phyloP scores from a whole-genome alignment of 1,140 invertebrate genomes.

The Ditylenchus dipsaci region DNA sequence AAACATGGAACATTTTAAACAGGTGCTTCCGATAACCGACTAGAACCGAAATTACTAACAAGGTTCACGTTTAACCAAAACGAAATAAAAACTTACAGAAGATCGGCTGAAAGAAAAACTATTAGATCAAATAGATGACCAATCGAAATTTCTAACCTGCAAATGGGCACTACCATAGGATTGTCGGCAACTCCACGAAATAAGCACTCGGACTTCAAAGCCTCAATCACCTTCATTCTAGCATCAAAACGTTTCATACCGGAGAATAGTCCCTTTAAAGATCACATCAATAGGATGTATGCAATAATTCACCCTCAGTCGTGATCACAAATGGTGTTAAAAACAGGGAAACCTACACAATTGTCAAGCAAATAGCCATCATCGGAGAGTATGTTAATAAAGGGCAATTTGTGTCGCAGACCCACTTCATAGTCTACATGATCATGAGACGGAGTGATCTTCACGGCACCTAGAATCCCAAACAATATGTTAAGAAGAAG shows the following conservation, averaged over 20 bases:
- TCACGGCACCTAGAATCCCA: constrained; percentile 74
- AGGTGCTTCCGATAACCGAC: too few relatives aligned
- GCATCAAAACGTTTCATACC: constrained; percentile 91
- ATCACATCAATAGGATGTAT: too few relatives aligned
- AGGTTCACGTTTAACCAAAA: too few relatives aligned
- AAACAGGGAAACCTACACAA: constrained; percentile 72
- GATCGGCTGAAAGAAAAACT: too few relatives aligned
- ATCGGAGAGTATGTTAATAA: constrained; percentile 87
- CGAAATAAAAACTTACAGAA: too few relatives aligned
- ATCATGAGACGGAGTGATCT: constrained; percentile 97
- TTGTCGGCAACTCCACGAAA: constrained; percentile 82
- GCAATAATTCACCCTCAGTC: too few relatives aligned
- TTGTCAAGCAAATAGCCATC: constrained; percentile 78
- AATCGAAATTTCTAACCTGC: constrained; percentile 64
- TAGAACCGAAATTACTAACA: too few relatives aligned
- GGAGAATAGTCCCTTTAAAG: constrained; percentile 72
- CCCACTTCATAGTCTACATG: constrained; percentile 95
- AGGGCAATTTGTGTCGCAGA: constrained; percentile 76
- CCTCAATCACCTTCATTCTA: constrained; percentile 74
- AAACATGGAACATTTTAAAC: too few relatives aligned
- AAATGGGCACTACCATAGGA: constrained; percentile 92
- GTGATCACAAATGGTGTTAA: too few relatives aligned
- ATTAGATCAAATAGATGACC: too few relatives aligned
- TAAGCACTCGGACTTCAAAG: constrained; percentile 72
- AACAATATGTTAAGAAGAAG: neutral